Evolutionary conservation across 2,888 invertebrate species (phyloP).

Genomic region (Hirtodrosophila alboralis): DNA sequence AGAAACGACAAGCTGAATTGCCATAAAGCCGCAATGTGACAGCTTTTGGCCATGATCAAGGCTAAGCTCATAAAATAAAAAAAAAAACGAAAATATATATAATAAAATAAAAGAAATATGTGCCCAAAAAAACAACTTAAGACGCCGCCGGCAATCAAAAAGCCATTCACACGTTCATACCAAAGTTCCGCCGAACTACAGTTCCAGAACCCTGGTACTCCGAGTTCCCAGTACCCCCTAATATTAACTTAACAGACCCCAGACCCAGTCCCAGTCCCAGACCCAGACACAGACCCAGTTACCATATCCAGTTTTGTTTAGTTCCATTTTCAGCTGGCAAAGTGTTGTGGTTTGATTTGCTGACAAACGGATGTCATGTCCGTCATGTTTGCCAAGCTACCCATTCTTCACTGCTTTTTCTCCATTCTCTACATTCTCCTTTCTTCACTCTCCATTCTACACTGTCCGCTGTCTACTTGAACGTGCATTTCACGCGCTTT

Average conservation of each 20-base stretch:
- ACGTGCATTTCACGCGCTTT: conserved; percentile 63
- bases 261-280: conserved; percentile 8
- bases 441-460: not conserved
- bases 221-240: too few relatives aligned
- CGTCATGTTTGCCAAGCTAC: conserved; percentile 40
- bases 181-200: conserved; percentile 36
- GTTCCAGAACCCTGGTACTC: not conserved
- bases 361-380: conserved; percentile 62
- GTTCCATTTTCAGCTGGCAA: conserved; percentile 8
- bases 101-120: conserved; percentile 21
- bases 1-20: conserved; percentile 22
- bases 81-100: conserved; percentile 5
- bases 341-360: conserved; percentile 30
- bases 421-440: not conserved
- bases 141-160: conserved; percentile 72
- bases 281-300: conserved; percentile 2
- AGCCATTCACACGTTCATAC: conserved; percentile 67
- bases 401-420: too few relatives aligned
- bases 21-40: conserved; percentile 54
- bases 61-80: conserved; percentile 44
- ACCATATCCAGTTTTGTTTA: conserved; percentile 17
- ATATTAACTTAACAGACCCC: too few relatives aligned
- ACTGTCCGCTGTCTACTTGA: conserved; percentile 15
- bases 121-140: conserved; percentile 48
- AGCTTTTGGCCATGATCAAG: conserved; percentile 58